Evolutionary conservation across 2,888 invertebrate genomes (phyloP), one percentile per base, ranked within the genome.

Genomic region (Watsonalla binaria): DNA sequence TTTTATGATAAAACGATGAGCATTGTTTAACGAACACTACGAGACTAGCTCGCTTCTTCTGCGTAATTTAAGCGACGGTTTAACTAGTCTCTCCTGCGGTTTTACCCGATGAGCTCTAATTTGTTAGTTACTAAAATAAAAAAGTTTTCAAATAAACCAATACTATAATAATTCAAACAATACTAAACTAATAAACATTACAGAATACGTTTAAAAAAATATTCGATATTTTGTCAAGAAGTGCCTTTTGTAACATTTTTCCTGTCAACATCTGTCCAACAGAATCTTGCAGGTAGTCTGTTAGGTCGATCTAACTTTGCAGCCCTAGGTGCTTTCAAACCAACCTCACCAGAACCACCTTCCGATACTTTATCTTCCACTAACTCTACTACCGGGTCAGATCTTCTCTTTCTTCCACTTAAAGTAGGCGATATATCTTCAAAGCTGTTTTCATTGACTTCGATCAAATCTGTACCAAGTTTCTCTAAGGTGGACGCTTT

Each of bases 251-350:
- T 61, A 56, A 55, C 67, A 51, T 68, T 61, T 35, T 70, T 72
- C 59, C 61, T 73, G 56, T 52, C 70, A 2, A 77, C 70, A 56
- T 89, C 90, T 0, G 88, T 89, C 90, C 90, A 90, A 59, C 89
- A 89, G 63, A 84, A 90, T 47, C 80, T 73, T 34, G 82, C 76
- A 13, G 90, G 88, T 2, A 84, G 68, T 54, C 82, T 78, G 13
- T 78, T 80, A 0, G 74, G 70, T 35, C 70, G 74, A 15, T 82
- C 82, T 34, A 76, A 63, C 59, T 74, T 81, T 0, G 74, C 58
- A 6, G 68, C 76, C n/a, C 60, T 58, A 11, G 62, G 49, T 0
- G 60, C 54, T 57, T 60, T 62, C 13, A 53, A 51, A 5, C 61
- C 65, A 2, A 70, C 55, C 55, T 86, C 86, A 2, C 82, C 84